Conservation (phyloP, 2,888 invertebrate species). For the Tetranychus piercei region DNA sequence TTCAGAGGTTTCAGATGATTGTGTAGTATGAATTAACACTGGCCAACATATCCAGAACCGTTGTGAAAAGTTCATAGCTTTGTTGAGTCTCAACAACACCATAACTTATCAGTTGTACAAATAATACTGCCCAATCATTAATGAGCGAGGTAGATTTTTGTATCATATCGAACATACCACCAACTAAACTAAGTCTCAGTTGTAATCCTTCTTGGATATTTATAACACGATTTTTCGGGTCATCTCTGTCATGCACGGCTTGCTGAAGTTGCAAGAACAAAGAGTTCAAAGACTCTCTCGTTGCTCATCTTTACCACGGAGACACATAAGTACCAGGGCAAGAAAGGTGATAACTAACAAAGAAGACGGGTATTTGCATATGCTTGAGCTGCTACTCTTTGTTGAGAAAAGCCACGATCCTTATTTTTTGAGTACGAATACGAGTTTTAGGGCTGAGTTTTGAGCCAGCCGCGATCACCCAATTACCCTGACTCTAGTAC, state of each 20-base stretch:
- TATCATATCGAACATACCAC: constrained; percentile 96
- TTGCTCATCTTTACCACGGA: constrained; percentile 88
- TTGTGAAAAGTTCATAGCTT: constrained; percentile 76
- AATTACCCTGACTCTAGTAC: constrained; percentile 58
- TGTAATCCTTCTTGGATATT: constrained; percentile 71
- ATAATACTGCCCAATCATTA: constrained; percentile 79
- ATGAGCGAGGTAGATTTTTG: constrained; percentile 73
- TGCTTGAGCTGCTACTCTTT: constrained; percentile 13
- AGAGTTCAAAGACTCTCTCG: constrained; percentile 74
- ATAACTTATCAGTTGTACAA: constrained; percentile 79
- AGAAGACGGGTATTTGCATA: constrained; percentile 30
- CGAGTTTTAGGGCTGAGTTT: constrained; percentile 18
- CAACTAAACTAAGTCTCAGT: constrained; percentile 76
- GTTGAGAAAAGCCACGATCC: constrained; percentile 27
- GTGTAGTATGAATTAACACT: constrained; percentile 80
- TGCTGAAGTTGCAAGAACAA: constrained; percentile 80
- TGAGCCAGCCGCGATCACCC: constrained; percentile 33
- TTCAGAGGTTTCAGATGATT: constrained; percentile 54
- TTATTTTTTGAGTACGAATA: constrained; percentile 31
- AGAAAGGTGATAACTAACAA: constrained; percentile 57
- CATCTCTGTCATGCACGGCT: constrained; percentile 38
- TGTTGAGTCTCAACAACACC: constrained; percentile 79
- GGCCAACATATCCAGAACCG: constrained; percentile 92
- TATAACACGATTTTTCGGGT: constrained; percentile 46
- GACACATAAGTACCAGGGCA: constrained; percentile 75